Base-by-base conservation (phyloP, 2,113 vertebrate species). In the Rattus rattus region DNA sequence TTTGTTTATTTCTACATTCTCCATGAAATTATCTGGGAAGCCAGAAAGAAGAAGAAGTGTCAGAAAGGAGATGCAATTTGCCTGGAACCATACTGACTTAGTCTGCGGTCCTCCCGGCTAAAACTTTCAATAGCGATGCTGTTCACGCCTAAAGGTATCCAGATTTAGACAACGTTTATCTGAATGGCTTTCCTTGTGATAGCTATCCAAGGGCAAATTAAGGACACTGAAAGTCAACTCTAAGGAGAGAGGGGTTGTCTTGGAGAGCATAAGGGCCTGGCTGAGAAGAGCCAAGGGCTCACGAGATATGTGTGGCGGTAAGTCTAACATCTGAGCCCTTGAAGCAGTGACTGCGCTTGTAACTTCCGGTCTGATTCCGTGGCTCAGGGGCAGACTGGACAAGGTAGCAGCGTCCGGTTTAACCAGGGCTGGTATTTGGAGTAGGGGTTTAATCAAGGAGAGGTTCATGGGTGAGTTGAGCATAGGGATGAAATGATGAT, bases 1-100 rank as follows among this genome's bases (percentile, higher is more conserved):
- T 75, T 70, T 43, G 81, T 19, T 49, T 28, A 80, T 88, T 92
- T 96, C 65, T 56, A 17, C 91, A 49, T 95, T 92, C 69, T 92
- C 85, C 47, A 13, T 67, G 54, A 95, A 94, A 65, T 92, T 72
- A 59, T 20, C 59, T 75, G 43, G 75, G 72, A 92, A 63, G n/a
- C 73, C 12, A 91, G 28, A 43, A 77, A 43, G 91, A 95, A 85
- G 63, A 83, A 65, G 59, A 90, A 12, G 20, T 69, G 65, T 43
- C 47, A 86, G 26, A 81, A 20, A 88, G 39, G 26, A n/a, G 61
- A 70, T 80, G 56, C 56, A 39, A 81, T 88, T 87, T 80, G 22
- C 75, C 63, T 94, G 73, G 75, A 95, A 90, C 22, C 52, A 86
- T 39, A 43, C 61, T 94, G 54, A 47, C 69, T 93, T 90, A 63